Percentiles rank a stretch among this genome's conserved stretches.
These are phyloP conservation scores for Ceratina japonica DNA, from an alignment of 1,140 invertebrate species.

Conservation along the genomic window DNA sequence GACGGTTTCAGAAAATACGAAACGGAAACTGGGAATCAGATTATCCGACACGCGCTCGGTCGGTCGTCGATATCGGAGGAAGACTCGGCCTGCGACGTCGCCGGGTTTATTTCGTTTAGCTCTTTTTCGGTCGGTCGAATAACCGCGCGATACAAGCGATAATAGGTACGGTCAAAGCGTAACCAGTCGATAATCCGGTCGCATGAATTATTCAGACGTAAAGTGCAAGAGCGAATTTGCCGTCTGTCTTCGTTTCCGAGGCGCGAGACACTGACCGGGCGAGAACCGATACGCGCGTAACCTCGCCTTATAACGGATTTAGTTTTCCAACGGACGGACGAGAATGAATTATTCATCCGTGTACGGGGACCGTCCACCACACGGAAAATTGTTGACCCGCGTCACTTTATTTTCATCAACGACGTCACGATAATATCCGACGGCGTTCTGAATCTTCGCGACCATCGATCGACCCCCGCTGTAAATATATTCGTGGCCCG, in stretches of 20 bases:
- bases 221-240: conserved; percentile 69
- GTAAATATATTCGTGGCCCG: no score
- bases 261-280: conserved; percentile 55
- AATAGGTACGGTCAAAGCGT: conserved; percentile 53
- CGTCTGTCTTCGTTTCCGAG: conserved; percentile 67
- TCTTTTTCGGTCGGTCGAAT: background rate
- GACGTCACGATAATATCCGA: background rate
- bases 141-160: conserved; percentile 50
- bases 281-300: conserved; percentile 31
- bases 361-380: background rate
- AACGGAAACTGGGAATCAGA: no score
- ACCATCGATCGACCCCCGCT: background rate
- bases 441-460: background rate
- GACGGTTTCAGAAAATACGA: background rate
- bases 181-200: conserved; percentile 54
- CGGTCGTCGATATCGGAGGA: no score
- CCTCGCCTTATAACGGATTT: conserved; percentile 59
- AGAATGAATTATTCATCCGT: conserved; percentile 59
- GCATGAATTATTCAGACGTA: conserved; percentile 65
- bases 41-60: background rate
- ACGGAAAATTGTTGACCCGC: conserved; percentile 42
- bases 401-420: conserved; percentile 34
- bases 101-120: background rate
- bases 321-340: conserved; percentile 48
- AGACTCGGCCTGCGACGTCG: background rate